phyloP scores from a whole-genome alignment of 1,140 invertebrate species.

The Neodiprion lecontei region DNA sequence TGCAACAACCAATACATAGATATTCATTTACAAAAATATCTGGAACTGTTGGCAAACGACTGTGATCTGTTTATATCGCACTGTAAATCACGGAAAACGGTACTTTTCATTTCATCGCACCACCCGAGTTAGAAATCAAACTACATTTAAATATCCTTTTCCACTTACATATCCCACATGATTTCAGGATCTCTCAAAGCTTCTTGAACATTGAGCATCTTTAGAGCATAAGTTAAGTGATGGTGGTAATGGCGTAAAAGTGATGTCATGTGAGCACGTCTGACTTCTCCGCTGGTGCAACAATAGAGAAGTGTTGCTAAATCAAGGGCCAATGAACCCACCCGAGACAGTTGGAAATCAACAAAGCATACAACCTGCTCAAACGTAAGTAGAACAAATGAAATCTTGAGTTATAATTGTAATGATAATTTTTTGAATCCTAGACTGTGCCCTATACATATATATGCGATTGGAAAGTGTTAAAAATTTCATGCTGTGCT shows the following conservation, averaged over 20 bases:
- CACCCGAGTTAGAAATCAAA: too few relatives aligned
- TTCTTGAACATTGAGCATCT: conserved; percentile 55
- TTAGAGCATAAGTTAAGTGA: conserved; percentile 64
- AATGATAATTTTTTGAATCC: background rate
- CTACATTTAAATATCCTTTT: conserved; percentile 3
- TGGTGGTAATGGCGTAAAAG: conserved; percentile 67
- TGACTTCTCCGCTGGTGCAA: conserved; percentile 68
- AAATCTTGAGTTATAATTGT: conserved; percentile 16
- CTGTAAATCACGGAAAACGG: too few relatives aligned
- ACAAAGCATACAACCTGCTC: conserved; percentile 69
- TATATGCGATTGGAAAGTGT: too few relatives aligned
- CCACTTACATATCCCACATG: conserved; percentile 66
- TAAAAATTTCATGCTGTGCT: conserved; percentile 22
- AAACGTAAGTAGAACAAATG: conserved; percentile 30
- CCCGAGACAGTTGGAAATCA: conserved; percentile 74
- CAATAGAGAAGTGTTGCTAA: conserved; percentile 72
- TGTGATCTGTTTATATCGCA: too few relatives aligned
- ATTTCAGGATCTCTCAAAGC: conserved; percentile 57
- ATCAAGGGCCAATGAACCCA: conserved; percentile 73
- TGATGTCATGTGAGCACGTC: conserved; percentile 64
- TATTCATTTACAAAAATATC: too few relatives aligned
- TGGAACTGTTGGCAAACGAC: too few relatives aligned
- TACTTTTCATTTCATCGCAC: too few relatives aligned
- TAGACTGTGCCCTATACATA: conserved; percentile 22
- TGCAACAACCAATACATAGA: too few relatives aligned